phyloP scores from a whole-genome alignment of 2,113 vertebrate genomes.

The Gracilinanus agilis region DNA sequence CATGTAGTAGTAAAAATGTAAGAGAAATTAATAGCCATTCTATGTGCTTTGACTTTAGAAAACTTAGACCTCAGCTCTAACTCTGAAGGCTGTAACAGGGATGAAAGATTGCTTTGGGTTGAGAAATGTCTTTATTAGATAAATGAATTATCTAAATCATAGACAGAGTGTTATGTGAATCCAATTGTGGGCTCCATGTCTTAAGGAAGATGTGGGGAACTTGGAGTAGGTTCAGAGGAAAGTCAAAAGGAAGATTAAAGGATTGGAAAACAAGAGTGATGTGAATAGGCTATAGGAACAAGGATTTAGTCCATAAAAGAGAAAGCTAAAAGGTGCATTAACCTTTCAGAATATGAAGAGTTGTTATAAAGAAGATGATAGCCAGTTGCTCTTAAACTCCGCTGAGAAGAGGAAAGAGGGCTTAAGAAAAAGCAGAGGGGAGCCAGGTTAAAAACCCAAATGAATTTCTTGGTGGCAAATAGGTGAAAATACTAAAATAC shows the following conservation, averaged over 20 bases:
- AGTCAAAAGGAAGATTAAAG: not conserved
- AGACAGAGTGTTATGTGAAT: not conserved
- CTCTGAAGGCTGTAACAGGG: not conserved
- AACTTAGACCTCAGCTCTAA: not conserved
- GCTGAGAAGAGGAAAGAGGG: not conserved
- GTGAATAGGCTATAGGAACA: not conserved
- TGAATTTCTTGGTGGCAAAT: not conserved
- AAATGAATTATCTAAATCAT: not conserved
- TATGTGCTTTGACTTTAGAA: slow-evolving; percentile 1
- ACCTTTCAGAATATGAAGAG: slow-evolving; percentile 28
- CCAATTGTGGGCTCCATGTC: not conserved
- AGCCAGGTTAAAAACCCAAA: not conserved
- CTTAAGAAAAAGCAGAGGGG: not conserved
- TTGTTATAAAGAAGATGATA: slow-evolving; percentile 4
- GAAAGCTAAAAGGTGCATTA: not conserved
- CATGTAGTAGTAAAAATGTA: not conserved
- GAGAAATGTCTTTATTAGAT: not conserved
- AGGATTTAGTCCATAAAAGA: slow-evolving; percentile 26
- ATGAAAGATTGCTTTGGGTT: not conserved
- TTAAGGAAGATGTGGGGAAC: not conserved
- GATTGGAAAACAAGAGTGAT: slow-evolving; percentile 19
- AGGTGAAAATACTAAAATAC: not conserved
- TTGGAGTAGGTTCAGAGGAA: not conserved
- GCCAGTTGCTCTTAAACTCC: not conserved
- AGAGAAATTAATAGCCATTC: not conserved